phyloP scores from a whole-genome alignment of 2,113 vertebrate genomes.

The Todiramphus saurophagus region DNA sequence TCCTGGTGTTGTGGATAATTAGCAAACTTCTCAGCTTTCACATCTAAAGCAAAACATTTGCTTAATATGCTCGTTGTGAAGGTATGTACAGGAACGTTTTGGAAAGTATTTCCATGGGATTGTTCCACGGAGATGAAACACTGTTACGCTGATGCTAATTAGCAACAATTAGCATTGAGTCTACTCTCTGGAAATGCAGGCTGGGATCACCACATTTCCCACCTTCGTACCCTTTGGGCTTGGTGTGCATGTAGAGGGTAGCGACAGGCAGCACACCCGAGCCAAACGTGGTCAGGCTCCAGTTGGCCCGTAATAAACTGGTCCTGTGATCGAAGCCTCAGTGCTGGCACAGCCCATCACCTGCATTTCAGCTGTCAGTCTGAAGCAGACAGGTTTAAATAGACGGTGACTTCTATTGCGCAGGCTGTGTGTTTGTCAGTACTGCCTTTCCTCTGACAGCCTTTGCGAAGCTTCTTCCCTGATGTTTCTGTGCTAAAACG shows the following conservation, averaged over 20 bases:
- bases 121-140: not conserved
- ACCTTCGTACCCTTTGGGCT: not conserved
- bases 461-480: not conserved
- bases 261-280: not conserved
- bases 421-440: not conserved
- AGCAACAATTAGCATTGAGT: not conserved
- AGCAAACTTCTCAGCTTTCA: not conserved
- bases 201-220: no score
- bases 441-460: not conserved
- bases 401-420: not conserved
- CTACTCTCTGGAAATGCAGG: not conserved
- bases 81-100: not conserved
- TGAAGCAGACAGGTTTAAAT: not conserved
- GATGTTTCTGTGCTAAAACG: not conserved
- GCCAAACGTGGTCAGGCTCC: not conserved
- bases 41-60: not conserved
- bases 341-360: not conserved
- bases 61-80: not conserved
- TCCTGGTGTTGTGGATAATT: not conserved
- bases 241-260: not conserved
- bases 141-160: not conserved
- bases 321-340: no score
- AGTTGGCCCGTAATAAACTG: not conserved
- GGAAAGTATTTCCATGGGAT: not conserved
- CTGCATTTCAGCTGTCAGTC: not conserved